phyloP scores from a whole-genome alignment of 2,113 vertebrate species.

The Lampris megalopsis region DNA sequence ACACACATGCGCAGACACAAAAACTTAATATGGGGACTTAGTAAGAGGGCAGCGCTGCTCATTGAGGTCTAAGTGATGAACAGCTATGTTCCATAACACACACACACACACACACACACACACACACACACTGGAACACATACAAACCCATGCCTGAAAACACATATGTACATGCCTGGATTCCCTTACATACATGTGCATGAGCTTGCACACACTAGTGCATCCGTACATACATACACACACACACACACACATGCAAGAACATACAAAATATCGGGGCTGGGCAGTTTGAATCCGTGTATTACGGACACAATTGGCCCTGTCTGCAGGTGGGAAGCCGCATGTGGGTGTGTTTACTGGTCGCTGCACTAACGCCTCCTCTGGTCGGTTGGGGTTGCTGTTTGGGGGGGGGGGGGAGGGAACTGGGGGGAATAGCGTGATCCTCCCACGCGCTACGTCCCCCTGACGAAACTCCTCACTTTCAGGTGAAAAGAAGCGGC shows the following conservation, averaged over 20 bases:
- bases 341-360: too few species aligned
- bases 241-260: neutral
- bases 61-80: slow-evolving; percentile 19
- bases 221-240: neutral
- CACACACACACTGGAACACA: neutral
- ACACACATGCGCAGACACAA: neutral
- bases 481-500: too few species aligned
- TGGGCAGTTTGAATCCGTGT: too few species aligned
- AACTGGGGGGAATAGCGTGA: too few species aligned
- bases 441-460: too few species aligned
- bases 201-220: neutral
- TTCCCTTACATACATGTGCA: neutral
- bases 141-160: neutral
- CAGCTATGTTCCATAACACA: slow-evolving; percentile 21
- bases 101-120: neutral
- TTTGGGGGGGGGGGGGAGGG: too few species aligned
- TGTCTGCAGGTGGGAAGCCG: too few species aligned
- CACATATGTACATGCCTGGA: neutral
- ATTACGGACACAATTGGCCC: too few species aligned
- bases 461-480: too few species aligned
- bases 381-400: too few species aligned
- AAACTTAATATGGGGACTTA: slow-evolving; percentile 15
- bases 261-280: neutral
- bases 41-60: neutral
- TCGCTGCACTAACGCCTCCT: too few species aligned